Evolutionary conservation across 2,113 vertebrate species (phyloP).

Genomic region (Hippotragus niger): DNA sequence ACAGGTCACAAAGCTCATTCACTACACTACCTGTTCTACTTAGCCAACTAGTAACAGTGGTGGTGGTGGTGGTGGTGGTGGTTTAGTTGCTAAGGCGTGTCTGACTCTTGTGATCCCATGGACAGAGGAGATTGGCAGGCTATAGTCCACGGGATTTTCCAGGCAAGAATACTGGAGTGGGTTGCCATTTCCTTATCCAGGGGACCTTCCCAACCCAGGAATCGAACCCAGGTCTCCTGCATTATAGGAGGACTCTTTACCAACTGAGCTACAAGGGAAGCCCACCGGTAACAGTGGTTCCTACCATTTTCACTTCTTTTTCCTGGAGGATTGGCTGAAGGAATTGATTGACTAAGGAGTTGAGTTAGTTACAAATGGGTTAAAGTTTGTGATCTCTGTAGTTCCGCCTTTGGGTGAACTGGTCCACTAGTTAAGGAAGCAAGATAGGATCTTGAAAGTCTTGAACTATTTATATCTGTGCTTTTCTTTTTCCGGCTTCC

Average conservation of each 20-base stretch:
- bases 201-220: no score
- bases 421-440: neutral
- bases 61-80: no score
- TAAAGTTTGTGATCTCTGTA: neutral
- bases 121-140: no score
- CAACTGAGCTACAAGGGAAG: no score
- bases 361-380: neutral
- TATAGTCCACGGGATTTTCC: no score
- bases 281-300: accelerated
- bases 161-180: no score
- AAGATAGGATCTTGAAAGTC: neutral
- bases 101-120: no score
- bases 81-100: no score
- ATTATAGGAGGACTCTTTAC: no score
- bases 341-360: neutral
- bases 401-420: neutral
- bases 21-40: neutral
- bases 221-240: no score
- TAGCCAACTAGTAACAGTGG: no score
- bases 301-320: neutral
- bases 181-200: no score
- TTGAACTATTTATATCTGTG: neutral
- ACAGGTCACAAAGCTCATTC: neutral
- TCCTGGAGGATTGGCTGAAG: neutral
- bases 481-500: neutral